phyloP scores from a whole-genome alignment of 2,888 invertebrate genomes.

The Acrobasis suavella region DNA sequence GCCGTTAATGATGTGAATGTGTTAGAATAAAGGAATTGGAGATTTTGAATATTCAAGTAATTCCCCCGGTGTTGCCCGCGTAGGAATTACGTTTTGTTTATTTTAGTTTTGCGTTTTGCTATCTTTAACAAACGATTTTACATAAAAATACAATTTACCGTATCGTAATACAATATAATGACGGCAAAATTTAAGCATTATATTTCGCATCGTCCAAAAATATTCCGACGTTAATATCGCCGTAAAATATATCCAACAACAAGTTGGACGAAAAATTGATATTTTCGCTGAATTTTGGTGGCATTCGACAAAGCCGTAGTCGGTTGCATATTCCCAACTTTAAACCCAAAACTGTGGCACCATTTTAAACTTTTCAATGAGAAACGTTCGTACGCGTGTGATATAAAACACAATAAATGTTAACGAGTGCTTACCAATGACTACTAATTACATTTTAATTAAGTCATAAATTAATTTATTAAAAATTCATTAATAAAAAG shows the following conservation, averaged over 20 bases:
- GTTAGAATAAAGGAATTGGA: no score
- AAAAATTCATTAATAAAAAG: slow-evolving; percentile 67
- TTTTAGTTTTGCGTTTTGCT: no score
- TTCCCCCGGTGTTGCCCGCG: no score
- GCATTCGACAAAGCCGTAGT: slow-evolving; percentile 7
- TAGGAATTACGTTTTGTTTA: no score
- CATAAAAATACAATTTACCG: neutral
- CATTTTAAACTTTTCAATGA: slow-evolving; percentile 27
- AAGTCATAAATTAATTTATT: slow-evolving; percentile 75
- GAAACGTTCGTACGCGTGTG: slow-evolving; percentile 22
- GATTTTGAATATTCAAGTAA: no score
- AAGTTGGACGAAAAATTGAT: slow-evolving; percentile 16
- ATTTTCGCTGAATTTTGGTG: slow-evolving; percentile 14
- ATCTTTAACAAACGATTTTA: neutral
- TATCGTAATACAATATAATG: neutral
- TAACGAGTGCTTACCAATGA: slow-evolving; percentile 19
- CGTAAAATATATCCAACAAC: slow-evolving; percentile 6
- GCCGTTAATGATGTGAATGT: no score
- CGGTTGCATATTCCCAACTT: slow-evolving; percentile 25
- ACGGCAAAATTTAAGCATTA: neutral
- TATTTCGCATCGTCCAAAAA: neutral
- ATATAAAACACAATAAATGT: slow-evolving; percentile 20
- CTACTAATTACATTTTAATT: slow-evolving; percentile 71
- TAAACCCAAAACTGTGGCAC: slow-evolving; percentile 24
- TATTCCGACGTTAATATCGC: slow-evolving; percentile 2